These are phyloP conservation scores for Samia ricini DNA, from an alignment of 1,140 invertebrate species.

Conservation along the genomic window DNA sequence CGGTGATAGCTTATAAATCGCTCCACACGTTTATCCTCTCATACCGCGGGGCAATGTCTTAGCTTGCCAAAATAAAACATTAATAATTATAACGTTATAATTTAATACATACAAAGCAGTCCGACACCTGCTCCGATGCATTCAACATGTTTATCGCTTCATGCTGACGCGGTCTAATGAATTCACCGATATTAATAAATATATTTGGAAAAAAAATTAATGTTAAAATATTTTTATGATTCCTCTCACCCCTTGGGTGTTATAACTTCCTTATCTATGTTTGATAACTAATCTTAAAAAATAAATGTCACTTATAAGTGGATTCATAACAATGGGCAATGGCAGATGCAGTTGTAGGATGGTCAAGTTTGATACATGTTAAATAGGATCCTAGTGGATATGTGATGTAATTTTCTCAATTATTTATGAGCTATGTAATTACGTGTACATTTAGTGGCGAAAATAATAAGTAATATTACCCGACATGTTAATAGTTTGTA, in stretches of 20 bases:
- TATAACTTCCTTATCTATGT: background rate
- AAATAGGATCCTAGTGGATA: too few species aligned
- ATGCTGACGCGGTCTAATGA: background rate
- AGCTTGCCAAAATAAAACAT: conserved; percentile 72
- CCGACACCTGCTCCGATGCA: conserved; percentile 39
- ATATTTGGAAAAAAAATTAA: background rate
- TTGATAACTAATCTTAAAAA: too few species aligned
- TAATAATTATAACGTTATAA: conserved; percentile 63
- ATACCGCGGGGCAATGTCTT: conserved; percentile 38
- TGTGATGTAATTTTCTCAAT: too few species aligned
- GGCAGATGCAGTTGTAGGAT: too few species aligned
- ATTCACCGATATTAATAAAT: background rate
- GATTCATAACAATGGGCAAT: too few species aligned
- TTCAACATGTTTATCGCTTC: background rate
- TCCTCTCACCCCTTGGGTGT: background rate
- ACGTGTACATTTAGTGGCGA: too few species aligned
- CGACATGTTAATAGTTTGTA: too few species aligned
- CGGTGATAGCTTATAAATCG: conserved; percentile 16
- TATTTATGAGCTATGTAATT: too few species aligned
- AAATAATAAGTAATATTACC: too few species aligned
- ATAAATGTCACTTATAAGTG: too few species aligned
- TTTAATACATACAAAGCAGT: conserved; percentile 33
- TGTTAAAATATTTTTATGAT: background rate
- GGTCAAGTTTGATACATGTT: too few species aligned
- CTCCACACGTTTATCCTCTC: conserved; percentile 14